Conservation (phyloP, 2,888 invertebrate species). For the Acanthococcus lagerstroemiae region DNA sequence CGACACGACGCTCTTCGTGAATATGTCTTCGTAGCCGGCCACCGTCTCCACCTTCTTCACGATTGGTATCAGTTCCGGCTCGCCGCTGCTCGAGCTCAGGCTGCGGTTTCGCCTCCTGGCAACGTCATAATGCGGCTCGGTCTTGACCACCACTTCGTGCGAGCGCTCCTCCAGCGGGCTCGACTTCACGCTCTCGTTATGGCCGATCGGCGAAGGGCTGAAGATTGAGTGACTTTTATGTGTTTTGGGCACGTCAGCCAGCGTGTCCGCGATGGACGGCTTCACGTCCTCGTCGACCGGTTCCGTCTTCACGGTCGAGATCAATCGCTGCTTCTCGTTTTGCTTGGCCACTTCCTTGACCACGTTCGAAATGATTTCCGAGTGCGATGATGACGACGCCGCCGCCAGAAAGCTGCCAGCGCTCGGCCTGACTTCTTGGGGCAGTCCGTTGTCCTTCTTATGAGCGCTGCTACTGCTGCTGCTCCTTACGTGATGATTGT, state of each 20-base stretch:
- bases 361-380: constrained; percentile 34
- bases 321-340: constrained; percentile 34
- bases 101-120: not conserved
- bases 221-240: constrained; percentile 24
- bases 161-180: constrained; percentile 1
- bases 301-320: not conserved
- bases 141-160: not conserved
- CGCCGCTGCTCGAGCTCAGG: constrained; percentile 2
- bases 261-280: not conserved
- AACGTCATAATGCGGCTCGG: not conserved
- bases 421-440: not conserved
- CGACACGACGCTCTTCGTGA: constrained; percentile 3
- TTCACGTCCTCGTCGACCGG: not conserved
- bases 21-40: constrained; percentile 47
- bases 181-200: not conserved
- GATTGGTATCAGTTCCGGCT: constrained; percentile 52
- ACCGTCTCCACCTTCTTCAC: constrained; percentile 54
- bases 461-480: not conserved
- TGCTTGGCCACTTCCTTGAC: constrained; percentile 36
- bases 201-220: constrained; percentile 18
- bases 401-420: not conserved
- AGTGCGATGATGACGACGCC: constrained; percentile 29
- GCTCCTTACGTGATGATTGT: constrained; percentile 4
- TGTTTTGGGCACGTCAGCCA: not conserved
- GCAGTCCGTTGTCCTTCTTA: constrained; percentile 2